Percentiles rank a stretch among this genome's conserved stretches.
These are phyloP conservation scores for Shargacucullia verbasci DNA, from an alignment of 2,888 invertebrate species.

Conservation along the genomic window DNA sequence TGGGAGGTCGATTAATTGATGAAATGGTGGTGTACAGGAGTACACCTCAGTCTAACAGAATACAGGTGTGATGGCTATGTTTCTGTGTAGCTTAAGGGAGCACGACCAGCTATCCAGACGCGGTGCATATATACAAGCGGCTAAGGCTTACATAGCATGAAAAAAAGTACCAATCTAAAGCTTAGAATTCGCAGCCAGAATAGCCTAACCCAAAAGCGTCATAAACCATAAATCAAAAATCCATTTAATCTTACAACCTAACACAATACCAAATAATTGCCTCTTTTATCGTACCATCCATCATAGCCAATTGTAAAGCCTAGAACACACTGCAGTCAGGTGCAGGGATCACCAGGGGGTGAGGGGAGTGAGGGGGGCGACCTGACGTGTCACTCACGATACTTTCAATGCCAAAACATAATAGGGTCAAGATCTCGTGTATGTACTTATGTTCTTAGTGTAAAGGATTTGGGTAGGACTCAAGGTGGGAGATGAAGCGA, in stretches of 20 bases:
- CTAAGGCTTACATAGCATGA: too few relatives aligned
- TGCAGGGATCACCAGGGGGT: conserved; percentile 23
- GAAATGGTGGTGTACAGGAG: too few relatives aligned
- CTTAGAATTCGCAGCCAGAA: too few relatives aligned
- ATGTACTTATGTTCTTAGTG: conserved; percentile 66
- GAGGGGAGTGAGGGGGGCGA: conserved; percentile 25
- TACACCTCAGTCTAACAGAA: too few relatives aligned
- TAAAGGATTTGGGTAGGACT: conserved; percentile 55
- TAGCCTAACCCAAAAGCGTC: too few relatives aligned
- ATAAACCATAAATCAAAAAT: conserved; percentile 5
- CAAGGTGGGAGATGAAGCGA: conserved; percentile 37
- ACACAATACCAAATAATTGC: conserved; percentile 38
- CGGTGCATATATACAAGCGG: too few relatives aligned
- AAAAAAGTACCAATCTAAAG: too few relatives aligned
- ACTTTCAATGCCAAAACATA: conserved; percentile 82
- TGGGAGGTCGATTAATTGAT: too few relatives aligned
- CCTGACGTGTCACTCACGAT: conserved; percentile 75
- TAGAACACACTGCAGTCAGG: conserved; percentile 33
- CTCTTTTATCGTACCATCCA: conserved; percentile 11
- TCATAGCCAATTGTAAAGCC: conserved; percentile 14
- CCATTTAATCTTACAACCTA: conserved; percentile 5
- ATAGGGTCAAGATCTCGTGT: conserved; percentile 80
- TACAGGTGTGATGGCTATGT: too few relatives aligned
- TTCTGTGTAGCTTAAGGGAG: too few relatives aligned
- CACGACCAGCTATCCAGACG: too few relatives aligned